These are phyloP conservation scores for Papilio elwesi DNA, from an alignment of 2,888 invertebrate genomes.

Conservation along the genomic window DNA sequence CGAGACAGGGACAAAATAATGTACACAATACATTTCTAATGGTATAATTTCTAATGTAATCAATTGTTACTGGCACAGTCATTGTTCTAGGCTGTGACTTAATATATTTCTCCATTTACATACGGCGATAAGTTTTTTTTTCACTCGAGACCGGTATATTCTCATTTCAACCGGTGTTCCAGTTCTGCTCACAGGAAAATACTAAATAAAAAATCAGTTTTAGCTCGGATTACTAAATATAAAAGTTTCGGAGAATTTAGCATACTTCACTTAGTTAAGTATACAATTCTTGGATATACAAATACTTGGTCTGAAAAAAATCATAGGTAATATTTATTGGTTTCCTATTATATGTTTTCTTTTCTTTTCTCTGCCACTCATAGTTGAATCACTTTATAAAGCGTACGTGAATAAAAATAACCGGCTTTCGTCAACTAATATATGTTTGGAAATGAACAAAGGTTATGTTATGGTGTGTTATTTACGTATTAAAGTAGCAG, in stretches of 20 bases:
- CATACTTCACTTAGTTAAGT: too few relatives aligned
- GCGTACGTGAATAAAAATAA: too few relatives aligned
- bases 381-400: too few relatives aligned
- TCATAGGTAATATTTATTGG: too few relatives aligned
- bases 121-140: slow-evolving; percentile 1
- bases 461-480: too few relatives aligned
- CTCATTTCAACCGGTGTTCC: slow-evolving; percentile 13
- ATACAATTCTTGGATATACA: too few relatives aligned
- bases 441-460: too few relatives aligned
- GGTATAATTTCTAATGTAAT: slow-evolving; percentile 18
- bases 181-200: background rate
- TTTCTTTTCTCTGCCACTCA: too few relatives aligned
- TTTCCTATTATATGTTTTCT: too few relatives aligned
- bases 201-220: background rate
- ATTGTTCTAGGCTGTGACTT: slow-evolving; percentile 18
- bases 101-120: slow-evolving; percentile 18
- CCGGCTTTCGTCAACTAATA: too few relatives aligned
- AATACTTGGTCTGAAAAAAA: too few relatives aligned
- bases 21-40: slow-evolving; percentile 5
- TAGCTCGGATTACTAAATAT: background rate
- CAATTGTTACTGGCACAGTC: slow-evolving; percentile 8
- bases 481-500: too few relatives aligned
- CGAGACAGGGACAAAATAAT: background rate
- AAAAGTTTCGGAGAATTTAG: background rate
- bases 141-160: slow-evolving; percentile 8